Percentiles rank a stretch among this genome's conserved stretches.
Evolutionary conservation across 2,888 invertebrate genomes (phyloP).

Genomic region (Habroteleia sp.): DNA sequence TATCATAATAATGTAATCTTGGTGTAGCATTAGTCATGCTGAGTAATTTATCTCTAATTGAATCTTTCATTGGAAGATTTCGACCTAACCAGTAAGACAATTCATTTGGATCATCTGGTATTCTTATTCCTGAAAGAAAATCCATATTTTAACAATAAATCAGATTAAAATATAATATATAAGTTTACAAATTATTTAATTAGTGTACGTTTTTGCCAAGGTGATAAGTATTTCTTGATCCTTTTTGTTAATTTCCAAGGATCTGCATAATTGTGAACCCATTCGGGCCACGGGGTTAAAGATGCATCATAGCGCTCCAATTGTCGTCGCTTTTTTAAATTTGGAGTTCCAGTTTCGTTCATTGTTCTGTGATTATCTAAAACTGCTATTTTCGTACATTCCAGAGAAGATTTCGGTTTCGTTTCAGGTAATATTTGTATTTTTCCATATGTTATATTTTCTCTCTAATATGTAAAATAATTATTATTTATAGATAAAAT

Average conservation of each 20-base stretch:
- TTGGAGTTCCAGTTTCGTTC: not conserved
- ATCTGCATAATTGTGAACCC: conserved; percentile 49
- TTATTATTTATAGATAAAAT: too few relatives aligned
- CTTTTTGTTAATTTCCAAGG: conserved; percentile 31
- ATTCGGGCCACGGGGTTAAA: conserved; percentile 54
- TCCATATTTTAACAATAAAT: conserved; percentile 2
- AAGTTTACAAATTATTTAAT: too few relatives aligned
- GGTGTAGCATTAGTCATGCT: conserved; percentile 55
- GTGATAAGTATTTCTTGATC: conserved; percentile 36
- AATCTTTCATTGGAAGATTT: conserved; percentile 54
- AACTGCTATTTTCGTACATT: conserved; percentile 24
- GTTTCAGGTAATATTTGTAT: conserved; percentile 50
- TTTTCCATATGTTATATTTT: conserved; percentile 29
- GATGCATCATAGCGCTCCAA: conserved; percentile 52
- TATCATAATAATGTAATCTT: conserved; percentile 51
- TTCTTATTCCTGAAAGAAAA: conserved; percentile 37
- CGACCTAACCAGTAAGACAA: conserved; percentile 58
- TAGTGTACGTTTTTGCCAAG: conserved; percentile 54
- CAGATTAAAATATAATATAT: too few relatives aligned
- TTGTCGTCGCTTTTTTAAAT: conserved; percentile 7
- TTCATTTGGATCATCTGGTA: conserved; percentile 59
- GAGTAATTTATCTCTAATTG: conserved; percentile 40
- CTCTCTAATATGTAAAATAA: conserved; percentile 9
- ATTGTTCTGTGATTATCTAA: conserved; percentile 45
- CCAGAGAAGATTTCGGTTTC: conserved; percentile 43